Evolutionary conservation across 2,113 vertebrate genomes (phyloP).

Genomic region (Rhodinocichla rosea): DNA sequence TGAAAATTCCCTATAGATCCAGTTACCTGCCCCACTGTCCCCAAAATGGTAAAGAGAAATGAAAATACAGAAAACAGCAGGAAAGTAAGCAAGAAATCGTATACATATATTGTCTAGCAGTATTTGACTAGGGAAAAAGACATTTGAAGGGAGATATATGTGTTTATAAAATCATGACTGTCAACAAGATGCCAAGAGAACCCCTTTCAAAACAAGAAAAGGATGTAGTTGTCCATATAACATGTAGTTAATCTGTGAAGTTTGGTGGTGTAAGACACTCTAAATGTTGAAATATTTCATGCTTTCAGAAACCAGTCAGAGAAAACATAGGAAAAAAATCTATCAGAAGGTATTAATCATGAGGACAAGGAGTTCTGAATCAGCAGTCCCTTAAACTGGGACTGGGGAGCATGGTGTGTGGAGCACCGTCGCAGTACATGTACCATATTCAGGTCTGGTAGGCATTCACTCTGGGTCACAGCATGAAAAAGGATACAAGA

Average conservation of each 20-base stretch:
- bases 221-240: neutral
- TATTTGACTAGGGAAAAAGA: neutral
- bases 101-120: neutral
- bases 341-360: neutral
- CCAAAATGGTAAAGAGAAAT: neutral
- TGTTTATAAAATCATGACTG: neutral
- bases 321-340: neutral
- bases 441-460: neutral
- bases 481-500: accelerated
- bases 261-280: neutral
- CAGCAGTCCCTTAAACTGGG: neutral
- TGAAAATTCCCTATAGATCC: neutral
- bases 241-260: neutral
- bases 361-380: neutral
- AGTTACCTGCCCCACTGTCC: neutral
- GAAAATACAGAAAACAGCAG: neutral
- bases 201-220: neutral
- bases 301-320: neutral
- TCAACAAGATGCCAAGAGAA: neutral
- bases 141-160: neutral
- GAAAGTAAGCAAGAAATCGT: neutral
- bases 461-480: neutral
- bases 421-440: accelerated
- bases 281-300: neutral
- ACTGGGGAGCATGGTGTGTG: neutral